These are phyloP conservation scores for Cinclus mexicanus DNA, from an alignment of 2,113 vertebrate species.

Conservation along the genomic window DNA sequence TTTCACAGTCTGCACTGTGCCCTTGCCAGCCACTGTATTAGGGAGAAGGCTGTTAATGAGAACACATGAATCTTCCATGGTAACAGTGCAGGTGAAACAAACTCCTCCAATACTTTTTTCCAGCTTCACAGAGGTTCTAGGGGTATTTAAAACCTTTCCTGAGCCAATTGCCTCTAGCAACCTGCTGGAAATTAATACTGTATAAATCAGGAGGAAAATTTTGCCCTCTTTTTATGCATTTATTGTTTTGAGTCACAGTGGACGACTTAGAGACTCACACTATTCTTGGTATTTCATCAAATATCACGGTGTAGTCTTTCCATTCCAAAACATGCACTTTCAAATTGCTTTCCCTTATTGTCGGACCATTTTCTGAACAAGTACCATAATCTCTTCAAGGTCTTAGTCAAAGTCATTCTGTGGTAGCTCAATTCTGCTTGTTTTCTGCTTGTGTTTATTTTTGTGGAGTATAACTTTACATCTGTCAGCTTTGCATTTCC, in stretches of 20 bases:
- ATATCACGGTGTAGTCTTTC: background rate
- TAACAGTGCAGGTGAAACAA: background rate
- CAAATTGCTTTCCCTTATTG: background rate
- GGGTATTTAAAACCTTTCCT: background rate
- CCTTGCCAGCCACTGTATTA: background rate
- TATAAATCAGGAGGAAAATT: background rate
- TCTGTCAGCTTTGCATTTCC: conserved; percentile 38
- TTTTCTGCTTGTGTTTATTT: conserved; percentile 29
- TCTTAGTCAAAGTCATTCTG: conserved; percentile 10
- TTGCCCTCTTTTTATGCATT: background rate
- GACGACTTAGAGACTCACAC: background rate
- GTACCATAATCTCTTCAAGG: conserved; percentile 1
- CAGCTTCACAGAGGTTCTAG: background rate
- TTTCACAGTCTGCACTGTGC: background rate
- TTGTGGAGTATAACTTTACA: conserved; percentile 2
- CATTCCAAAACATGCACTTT: background rate
- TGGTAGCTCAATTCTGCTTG: background rate
- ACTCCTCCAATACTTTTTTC: background rate
- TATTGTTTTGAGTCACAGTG: background rate
- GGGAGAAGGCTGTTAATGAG: background rate
- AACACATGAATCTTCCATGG: background rate
- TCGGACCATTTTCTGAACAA: background rate
- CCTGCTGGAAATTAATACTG: background rate
- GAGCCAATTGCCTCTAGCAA: background rate
- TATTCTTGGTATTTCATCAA: background rate